Conservation (phyloP, 2,113 vertebrate genomes). For the Columba livia region DNA sequence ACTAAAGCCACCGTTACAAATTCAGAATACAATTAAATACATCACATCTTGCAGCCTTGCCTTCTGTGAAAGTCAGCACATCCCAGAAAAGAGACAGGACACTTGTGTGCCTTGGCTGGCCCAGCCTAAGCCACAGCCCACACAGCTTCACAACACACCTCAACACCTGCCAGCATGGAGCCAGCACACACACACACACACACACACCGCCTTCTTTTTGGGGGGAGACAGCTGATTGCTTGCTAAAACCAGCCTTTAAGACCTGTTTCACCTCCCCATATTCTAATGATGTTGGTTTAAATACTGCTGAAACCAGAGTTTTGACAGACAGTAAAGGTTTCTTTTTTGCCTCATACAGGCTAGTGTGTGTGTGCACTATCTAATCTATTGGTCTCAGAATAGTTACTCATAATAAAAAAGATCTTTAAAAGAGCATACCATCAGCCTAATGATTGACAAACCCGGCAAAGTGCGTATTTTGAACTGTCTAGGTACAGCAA, state of each 20-base stretch:
- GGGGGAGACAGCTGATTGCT: background rate
- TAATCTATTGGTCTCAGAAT: conserved; percentile 7
- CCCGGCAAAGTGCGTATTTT: background rate
- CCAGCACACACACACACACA: background rate
- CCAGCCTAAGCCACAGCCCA: background rate
- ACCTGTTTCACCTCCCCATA: background rate
- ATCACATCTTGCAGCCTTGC: background rate
- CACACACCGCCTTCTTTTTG: no score
- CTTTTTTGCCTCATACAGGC: background rate
- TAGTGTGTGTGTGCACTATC: fast-evolving
- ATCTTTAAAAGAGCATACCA: background rate
- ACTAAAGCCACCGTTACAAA: background rate
- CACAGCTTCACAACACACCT: background rate
- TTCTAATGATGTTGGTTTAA: conserved; percentile 41
- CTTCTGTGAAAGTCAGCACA: conserved; percentile 25
- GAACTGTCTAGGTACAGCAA: background rate
- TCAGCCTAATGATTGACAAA: background rate
- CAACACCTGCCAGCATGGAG: fast-evolving
- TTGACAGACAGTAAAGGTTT: conserved; percentile 46
- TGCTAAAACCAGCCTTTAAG: conserved; percentile 44
- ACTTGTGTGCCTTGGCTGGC: background rate
- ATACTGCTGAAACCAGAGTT: conserved; percentile 46
- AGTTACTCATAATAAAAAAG: background rate
- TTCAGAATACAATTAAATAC: conserved; percentile 10
- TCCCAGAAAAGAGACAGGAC: background rate